Evolutionary conservation across 2,113 vertebrate genomes (phyloP), one percentile per base, ranked within the genome.

Genomic region (Nipponia nippon): DNA sequence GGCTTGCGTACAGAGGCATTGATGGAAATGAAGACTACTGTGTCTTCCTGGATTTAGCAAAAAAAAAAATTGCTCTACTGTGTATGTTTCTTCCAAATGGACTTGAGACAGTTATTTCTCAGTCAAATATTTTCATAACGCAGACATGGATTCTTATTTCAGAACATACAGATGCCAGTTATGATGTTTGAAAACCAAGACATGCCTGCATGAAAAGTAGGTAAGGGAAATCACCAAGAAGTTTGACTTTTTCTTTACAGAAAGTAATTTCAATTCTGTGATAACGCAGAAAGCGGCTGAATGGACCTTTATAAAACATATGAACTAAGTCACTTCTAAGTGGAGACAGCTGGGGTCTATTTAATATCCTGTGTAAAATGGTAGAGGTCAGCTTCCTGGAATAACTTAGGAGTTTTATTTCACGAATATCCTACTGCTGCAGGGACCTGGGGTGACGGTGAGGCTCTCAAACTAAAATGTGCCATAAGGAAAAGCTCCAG

Each of bases 321-420:
- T 25, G 62, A 96, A 93, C 95, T 93, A 91, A 94, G 94, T 92
- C 89, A 69, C 61, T 95, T 92, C 30, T 96, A 91, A 96, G 92
- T 96, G 94, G 91, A 97, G 95, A 94, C 91, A 97, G 91, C 84
- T 96, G 95, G 78, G 78, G 56, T 94, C 95, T 96, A 82, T 94
- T 96, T 91, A 94, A 96, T 95, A 95, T 94, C 95, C 96, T 94
- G 81, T 91, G 87, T 94, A 72, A 95, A 95, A 96, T 76, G 75
- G 95, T 94, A 71, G 87, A 90, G 93, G 96, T 95, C 96, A 90
- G 58, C 91, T 94, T 94, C 95, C 95, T 96, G 94, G 87, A 95
- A 93, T 96, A 96, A 95, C 52, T 87, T 63, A 10, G 61, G 93
- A 76, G 70, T 93, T 95, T 87, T 87, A 55, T 95, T 96, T 97